Conservation (phyloP, 2,888 invertebrate genomes). For the Gymnoscelis rufifasciata region DNA sequence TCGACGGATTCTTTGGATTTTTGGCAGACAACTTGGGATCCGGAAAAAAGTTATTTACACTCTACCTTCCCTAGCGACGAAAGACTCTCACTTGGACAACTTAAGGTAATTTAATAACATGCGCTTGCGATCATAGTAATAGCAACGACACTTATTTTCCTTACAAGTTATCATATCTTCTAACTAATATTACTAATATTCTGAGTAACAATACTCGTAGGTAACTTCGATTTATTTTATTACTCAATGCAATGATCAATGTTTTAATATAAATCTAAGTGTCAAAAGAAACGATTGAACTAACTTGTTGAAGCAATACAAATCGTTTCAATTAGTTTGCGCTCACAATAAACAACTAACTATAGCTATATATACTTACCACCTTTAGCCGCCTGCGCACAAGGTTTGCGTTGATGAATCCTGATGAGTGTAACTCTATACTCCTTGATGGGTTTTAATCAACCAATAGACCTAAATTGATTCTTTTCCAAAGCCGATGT, state of each 20-base stretch:
- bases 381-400: slow-evolving; percentile 4
- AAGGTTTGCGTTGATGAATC: slow-evolving; percentile 34
- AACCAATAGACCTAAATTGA: slow-evolving; percentile 61
- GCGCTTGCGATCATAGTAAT: too few relatives aligned
- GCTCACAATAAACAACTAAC: too few relatives aligned
- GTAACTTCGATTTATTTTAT: too few relatives aligned
- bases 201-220: too few relatives aligned
- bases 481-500: slow-evolving; percentile 35
- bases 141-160: too few relatives aligned
- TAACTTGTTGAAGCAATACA: too few relatives aligned
- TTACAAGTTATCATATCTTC: too few relatives aligned
- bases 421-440: slow-evolving; percentile 44
- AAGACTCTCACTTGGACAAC: slow-evolving; percentile 50
- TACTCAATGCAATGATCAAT: neutral
- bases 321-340: too few relatives aligned
- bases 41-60: slow-evolving; percentile 81
- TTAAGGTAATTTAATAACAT: slow-evolving; percentile 56
- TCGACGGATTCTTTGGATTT: slow-evolving; percentile 86
- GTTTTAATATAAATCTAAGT: too few relatives aligned
- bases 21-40: slow-evolving; percentile 84
- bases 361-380: too few relatives aligned
- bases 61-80: slow-evolving; percentile 81
- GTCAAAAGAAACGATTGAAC: too few relatives aligned
- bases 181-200: too few relatives aligned
- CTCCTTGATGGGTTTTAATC: slow-evolving; percentile 46